Evolutionary conservation across 2,113 vertebrate genomes (phyloP), one percentile per base, ranked within the genome.

Genomic region (Aplodontia rufa): DNA sequence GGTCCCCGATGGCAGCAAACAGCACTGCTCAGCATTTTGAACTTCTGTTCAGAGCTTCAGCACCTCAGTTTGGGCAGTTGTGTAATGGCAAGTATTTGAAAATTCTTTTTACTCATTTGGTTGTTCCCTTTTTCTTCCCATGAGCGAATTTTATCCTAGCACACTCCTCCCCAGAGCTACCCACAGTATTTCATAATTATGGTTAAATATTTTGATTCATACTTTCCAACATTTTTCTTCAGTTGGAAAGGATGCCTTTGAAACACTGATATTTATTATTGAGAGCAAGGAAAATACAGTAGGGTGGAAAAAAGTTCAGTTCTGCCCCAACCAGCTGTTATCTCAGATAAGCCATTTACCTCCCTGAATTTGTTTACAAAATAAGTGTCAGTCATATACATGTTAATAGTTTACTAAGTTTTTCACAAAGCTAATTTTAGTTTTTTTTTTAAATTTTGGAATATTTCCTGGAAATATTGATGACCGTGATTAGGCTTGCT

Each of bases 11-110:
- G 98, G 97, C 98, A 99, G 99, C 99, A 99, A 99, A 99, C 99
- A 64, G 99, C 99, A 55, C 98, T 99, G 95, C 98, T 99, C 98
- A 99, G 99, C 98, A 99, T 99, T 98, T 98, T 99, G 98, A 99
- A 99, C 97, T 99, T 99, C 99, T 99, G 99, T 97, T 98, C 99
- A 12, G 99, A 99, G 97, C 98, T 99, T 97, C 99, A 98, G 96
- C 99, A 99, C 98, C 99, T 99, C 96, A 99, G 99, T 98, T 98
- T 99, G 80, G 99, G 99, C 92, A 99, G 99, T 98, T 99, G 99
- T 8, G 98, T 99, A 88, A 99, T 99, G 99, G 99, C 99, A 97
- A 99, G 99, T 98, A 49, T 94, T 90, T 88, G 64, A 87, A 84
- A 82, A 74, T 69, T 71, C 47, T 71, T 68, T 91, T 16, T n/a